Base-by-base conservation (phyloP, 2,888 invertebrate species). In the Pristionchus maxplancki region DNA sequence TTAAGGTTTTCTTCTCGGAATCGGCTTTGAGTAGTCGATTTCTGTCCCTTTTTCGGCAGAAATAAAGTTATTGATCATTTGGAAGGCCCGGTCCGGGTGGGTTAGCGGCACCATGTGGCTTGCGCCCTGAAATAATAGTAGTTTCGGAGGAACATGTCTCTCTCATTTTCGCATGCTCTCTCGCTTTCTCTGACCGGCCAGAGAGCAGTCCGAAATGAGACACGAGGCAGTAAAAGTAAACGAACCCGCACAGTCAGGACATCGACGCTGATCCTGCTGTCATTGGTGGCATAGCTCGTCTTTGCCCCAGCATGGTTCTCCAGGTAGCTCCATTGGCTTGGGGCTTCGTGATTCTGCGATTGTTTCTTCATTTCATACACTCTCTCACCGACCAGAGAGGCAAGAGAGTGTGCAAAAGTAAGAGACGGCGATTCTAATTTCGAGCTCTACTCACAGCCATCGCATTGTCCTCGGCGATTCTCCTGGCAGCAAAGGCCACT, bases 1-100 rank as follows among this genome's bases (percentile, higher is more conserved):
- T 24, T 15, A 17, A 24, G 15, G 15, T 58, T 58, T 31, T 67
- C 34, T 11, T 67, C 64, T 34, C 15, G 31, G 64, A 67, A 67
- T 67, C 34, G 31, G 28, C 1, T 17, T 1, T 15, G 64, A 67
- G 64, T 34, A 67, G 64, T 67, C 13, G 31, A 67, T 8, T 31
- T 28, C 15, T 9, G 1, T 24, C 3, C 17, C 11, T 11, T 31
- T 24, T 58, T n/a, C 20, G 6, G 53, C 31, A 17, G 64, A 31
- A 17, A 67, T 31, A 24, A 67, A 67, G 34, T 67, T 67, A 31
- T 67, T 67, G 64, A 67, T 67, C 58, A 58, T 58, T n/a, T 67
- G 64, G 64, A 67, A 67, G 1, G 64, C 64, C 11, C 64, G 64
- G 31, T 67, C 64, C 64, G 64, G 64, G 1, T 34, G 64, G 1